phyloP scores from a whole-genome alignment of 2,797 vertebrate species.

The Neopelma chrysocephalum region DNA sequence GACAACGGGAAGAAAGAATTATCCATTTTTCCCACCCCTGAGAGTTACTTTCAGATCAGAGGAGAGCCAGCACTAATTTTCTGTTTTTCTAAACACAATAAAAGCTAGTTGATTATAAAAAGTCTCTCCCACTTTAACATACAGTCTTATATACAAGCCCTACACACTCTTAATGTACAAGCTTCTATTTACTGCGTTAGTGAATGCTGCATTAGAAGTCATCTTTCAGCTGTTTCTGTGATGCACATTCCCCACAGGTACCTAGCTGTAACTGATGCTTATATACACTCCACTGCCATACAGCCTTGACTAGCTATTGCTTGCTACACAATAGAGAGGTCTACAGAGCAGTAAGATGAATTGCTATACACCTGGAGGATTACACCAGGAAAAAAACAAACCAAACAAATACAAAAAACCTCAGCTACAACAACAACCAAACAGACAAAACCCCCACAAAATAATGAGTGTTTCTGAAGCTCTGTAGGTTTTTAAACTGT shows the following conservation, averaged over 20 bases:
- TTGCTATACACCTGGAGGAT: background rate
- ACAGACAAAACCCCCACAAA: background rate
- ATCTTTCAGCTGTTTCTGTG: background rate
- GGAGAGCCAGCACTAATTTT: background rate
- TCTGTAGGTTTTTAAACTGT: background rate
- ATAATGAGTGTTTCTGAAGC: background rate
- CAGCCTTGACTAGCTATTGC: background rate
- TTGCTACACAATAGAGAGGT: background rate
- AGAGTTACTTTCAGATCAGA: background rate
- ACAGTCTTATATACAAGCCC: background rate
- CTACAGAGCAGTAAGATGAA: background rate
- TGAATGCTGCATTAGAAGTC: background rate
- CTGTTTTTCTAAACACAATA: background rate
- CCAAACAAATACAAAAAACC: background rate
- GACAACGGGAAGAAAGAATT: background rate
- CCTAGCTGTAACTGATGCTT: background rate
- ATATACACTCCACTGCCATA: background rate
- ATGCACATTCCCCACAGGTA: background rate
- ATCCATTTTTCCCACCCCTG: background rate
- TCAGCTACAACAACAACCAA: background rate
- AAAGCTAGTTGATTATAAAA: background rate
- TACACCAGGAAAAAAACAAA: background rate
- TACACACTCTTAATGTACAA: background rate
- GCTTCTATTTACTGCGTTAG: background rate
- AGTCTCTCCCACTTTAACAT: background rate